Percentiles rank a stretch among this genome's conserved stretches.
Conservation (phyloP, 1,140 invertebrate species). For the Dendrolimus kikuchii region DNA sequence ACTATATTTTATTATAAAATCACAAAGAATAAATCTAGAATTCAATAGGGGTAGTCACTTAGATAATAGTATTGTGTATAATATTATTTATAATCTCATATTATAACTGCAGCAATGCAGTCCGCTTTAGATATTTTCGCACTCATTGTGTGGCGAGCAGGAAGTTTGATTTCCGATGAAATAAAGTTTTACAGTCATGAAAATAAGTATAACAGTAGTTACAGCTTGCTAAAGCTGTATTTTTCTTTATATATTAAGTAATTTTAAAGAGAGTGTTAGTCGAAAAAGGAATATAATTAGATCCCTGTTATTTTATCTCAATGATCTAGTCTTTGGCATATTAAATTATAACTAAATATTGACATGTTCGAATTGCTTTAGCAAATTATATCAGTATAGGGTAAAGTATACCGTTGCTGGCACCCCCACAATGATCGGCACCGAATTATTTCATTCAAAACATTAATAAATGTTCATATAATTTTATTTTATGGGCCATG, state of each 20-base stretch:
- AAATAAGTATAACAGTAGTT: conserved; percentile 54
- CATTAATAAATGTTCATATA: too few relatives aligned
- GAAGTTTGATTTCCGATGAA: conserved; percentile 43
- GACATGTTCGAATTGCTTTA: conserved; percentile 27
- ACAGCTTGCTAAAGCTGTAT: conserved; percentile 40
- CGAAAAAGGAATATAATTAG: conserved; percentile 46
- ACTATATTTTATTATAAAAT: conserved; percentile 71
- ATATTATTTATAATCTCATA: conserved; percentile 58
- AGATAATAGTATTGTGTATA: conserved; percentile 63
- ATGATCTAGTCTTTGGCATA: conserved; percentile 65
- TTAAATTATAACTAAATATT: conserved; percentile 43
- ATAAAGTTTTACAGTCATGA: conserved; percentile 49
- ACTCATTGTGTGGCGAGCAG: conserved; percentile 14
- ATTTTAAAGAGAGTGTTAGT: conserved; percentile 34
- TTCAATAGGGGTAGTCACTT: conserved; percentile 66
- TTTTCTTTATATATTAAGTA: conserved; percentile 36
- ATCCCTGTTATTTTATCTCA: conserved; percentile 64
- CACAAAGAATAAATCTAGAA: conserved; percentile 70
- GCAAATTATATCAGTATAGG: conserved; percentile 5
- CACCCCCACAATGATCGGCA: too few relatives aligned
- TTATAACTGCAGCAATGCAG: conserved; percentile 33
- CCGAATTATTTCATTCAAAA: too few relatives aligned
- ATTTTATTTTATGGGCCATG: too few relatives aligned
- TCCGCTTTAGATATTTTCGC: conserved; percentile 13
- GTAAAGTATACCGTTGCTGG: too few relatives aligned